Evolutionary conservation across 1,140 invertebrate species (phyloP), one percentile per base, ranked within the genome.

Genomic region (Thalassaphorura encarpata): DNA sequence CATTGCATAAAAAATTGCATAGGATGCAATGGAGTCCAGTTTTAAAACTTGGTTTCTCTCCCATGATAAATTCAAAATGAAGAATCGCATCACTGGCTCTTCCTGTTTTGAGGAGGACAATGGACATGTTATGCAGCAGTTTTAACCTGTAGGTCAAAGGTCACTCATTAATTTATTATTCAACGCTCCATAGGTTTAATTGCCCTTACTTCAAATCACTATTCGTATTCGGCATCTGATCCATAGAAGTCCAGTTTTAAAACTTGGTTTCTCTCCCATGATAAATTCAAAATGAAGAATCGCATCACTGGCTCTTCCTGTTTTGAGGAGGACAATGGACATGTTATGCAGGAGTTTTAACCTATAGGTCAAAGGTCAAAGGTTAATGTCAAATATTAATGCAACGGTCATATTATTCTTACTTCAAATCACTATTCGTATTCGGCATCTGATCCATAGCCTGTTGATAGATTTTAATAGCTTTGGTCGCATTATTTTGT

Each of bases 311-410:
- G 92, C 94, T 69, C 96, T 91, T 8, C 89, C 90, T 84, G 98
- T 89, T 69, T 89, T 87, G 0, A 99, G 85, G 71, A 97, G 89
- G 11, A 96, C 77, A 55, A 97, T 82, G 0, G 91, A 96, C 69
- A 99, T 98, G 67, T 99, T 99, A 71, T 97, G 92, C 83, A 95
- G 95, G 49, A 99, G 94, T 75, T 95, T 96, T 60, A 94, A 85
- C 67, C 90, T 92, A 61, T 39, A 39, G 15, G 8, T n/a, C n/a
- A n/a, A n/a, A n/a, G n/a, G n/a, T n/a, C n/a, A n/a, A n/a, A n/a
- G n/a, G n/a, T n/a, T n/a, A n/a, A n/a, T n/a, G n/a, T n/a, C n/a
- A n/a, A n/a, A n/a, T n/a, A 23, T 45, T 45, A 11, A 11, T 11
- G 8, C 21, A 11, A 49, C 21, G 11, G 16, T 11, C 8, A 49